Base-by-base conservation (phyloP, 1,140 invertebrate genomes). In the Cydia amplana region DNA sequence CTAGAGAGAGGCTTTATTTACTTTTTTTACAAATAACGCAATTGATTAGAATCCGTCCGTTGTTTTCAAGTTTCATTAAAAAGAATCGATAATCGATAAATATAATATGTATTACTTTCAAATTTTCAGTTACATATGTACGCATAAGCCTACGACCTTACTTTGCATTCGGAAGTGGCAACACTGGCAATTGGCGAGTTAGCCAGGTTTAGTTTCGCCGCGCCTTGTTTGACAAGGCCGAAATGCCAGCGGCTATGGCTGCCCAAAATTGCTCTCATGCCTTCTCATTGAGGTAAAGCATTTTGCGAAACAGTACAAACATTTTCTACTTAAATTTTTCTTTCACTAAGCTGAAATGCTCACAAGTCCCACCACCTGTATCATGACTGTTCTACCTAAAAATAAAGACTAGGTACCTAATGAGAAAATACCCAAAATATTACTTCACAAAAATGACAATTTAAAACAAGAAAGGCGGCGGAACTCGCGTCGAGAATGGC, bases 161-260 rank as follows among this genome's bases (percentile, higher is more conserved):
- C 67, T 79, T 78, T 77, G 74, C 75, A 74, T 86, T 87, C 77
- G 83, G 86, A 87, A 86, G 83, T 86, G 74, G 78, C 81, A 86
- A 86, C 84, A 86, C 82, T 86, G 74, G 78, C 81, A 86, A 86
- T 85, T 83, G 79, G 79, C 77, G 76, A 75, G 78, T 79, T 82
- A 67, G 82, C 76, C n/a, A 51, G 43, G 43, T 46, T 46, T 12
- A 46, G 43, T 46, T 65, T 80, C 81, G 79, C 80, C 79, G 82
- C 80, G 79, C 79, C 75, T 74, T 51, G 49, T 51, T 49, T 76
- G 51, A 65, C 81, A 81, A 87, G 84, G 83, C 82, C 78, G 73
- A 51, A 65, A 70, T 70, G 65, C 55, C 9, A 60, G 51, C 51
- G 51, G 51, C 65, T 70, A 70, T 7, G 28, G 65, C 65, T 70